A percentile compares a stretch with the other conserved stretches of the same genome.
Evolutionary conservation across 2,888 invertebrate genomes (phyloP).

Genomic region (Macaria notata): DNA sequence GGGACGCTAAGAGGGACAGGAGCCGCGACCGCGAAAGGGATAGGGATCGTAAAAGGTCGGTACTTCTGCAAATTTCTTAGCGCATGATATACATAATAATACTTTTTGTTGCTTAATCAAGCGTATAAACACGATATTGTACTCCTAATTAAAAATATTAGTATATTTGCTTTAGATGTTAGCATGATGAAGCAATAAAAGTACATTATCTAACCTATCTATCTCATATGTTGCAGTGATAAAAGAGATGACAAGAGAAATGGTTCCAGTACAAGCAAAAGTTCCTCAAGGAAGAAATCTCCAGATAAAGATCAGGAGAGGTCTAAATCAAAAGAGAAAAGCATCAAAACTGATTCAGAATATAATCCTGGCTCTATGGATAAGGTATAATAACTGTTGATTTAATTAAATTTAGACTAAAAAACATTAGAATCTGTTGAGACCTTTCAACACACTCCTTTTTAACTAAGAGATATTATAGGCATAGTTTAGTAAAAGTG

Average conservation of each 20-base stretch:
- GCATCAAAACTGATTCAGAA: conserved; percentile 82
- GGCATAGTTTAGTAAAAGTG: no score
- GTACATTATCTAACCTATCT: no score
- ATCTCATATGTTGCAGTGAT: conserved; percentile 50
- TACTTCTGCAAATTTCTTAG: background rate
- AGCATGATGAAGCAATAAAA: no score
- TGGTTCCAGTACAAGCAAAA: conserved; percentile 76
- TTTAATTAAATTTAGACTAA: background rate
- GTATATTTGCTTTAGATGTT: no score
- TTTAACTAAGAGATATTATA: no score
- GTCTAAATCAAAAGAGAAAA: conserved; percentile 82
- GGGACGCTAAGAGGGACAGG: conserved; percentile 81
- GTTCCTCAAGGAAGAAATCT: conserved; percentile 77
- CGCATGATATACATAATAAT: no score
- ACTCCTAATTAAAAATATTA: no score
- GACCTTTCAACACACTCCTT: no score
- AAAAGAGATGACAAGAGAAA: conserved; percentile 86
- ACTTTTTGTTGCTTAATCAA: no score
- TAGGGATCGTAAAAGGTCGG: conserved; percentile 67
- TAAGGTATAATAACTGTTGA: conserved; percentile 75
- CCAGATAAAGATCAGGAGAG: conserved; percentile 72
- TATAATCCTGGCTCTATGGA: conserved; percentile 89
- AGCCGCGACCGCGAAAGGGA: conserved; percentile 72
- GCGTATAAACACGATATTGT: no score
- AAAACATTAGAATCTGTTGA: no score